These are phyloP conservation scores for Platichthys flesus DNA, from an alignment of 2,113 vertebrate genomes.

Conservation along the genomic window DNA sequence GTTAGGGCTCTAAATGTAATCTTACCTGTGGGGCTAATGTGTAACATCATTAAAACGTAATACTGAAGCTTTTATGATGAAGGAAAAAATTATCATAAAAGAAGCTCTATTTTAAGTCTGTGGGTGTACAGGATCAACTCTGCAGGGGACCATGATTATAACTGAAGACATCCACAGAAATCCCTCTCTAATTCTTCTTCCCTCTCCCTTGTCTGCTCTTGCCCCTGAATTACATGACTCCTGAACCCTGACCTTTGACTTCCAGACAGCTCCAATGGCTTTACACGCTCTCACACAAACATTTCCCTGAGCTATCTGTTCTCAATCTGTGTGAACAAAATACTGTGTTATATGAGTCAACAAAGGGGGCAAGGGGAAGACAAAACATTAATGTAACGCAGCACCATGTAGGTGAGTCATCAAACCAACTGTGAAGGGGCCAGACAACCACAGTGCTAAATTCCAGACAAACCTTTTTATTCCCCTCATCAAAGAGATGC, in stretches of 20 bases:
- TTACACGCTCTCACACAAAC: constrained; percentile 47
- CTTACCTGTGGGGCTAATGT: constrained; percentile 5
- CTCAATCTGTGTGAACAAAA: constrained; percentile 62
- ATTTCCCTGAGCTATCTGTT: constrained; percentile 23
- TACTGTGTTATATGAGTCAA: constrained; percentile 59
- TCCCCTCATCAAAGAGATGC: constrained; percentile 59
- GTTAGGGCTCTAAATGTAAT: constrained; percentile 1
- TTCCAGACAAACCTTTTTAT: constrained; percentile 32
- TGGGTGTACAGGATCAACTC: neutral
- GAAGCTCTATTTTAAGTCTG: constrained; percentile 20
- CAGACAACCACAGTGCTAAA: constrained; percentile 49
- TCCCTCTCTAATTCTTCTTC: constrained; percentile 27
- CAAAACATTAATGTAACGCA: constrained; percentile 68
- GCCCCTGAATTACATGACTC: constrained; percentile 53
- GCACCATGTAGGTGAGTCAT: constrained; percentile 57
- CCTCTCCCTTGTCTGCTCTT: constrained; percentile 32
- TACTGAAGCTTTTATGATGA: constrained; percentile 33
- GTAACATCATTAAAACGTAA: constrained; percentile 1
- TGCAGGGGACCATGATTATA: constrained; percentile 33
- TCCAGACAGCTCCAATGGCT: constrained; percentile 47
- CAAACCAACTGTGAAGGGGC: constrained; percentile 24
- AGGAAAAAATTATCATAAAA: neutral
- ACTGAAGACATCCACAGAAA: constrained; percentile 59
- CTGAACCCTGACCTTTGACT: constrained; percentile 63
- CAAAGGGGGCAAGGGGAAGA: constrained; percentile 47